Base-by-base conservation (phyloP, 64 coral and sea anemone genomes). In the Anthopleura sola region DNA sequence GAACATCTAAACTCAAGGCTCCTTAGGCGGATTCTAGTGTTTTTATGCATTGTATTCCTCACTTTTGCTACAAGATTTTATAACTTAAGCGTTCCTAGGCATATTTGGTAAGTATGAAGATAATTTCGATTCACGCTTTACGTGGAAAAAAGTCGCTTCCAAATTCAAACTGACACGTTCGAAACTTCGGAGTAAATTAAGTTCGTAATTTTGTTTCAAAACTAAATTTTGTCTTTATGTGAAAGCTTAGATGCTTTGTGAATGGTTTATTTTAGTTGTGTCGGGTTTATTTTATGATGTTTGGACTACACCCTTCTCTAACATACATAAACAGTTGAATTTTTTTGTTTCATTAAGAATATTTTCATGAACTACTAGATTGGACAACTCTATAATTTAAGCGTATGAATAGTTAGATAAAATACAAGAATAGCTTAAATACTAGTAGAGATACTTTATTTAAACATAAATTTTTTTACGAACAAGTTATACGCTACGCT, bases 31-130 rank as follows among this genome's bases (percentile, higher is more conserved):
- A 32, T 91, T 29, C 37, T 55, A 37, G 40, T 78, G 60, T 49
- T 85, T 40, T 33, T 49, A 31, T n/a, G 19, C 21, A 58, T 87
- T 54, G 58, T 94, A 16, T n/a, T 39, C 16, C 39, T 94, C 47
- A 85, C 84, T 0, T 90, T 94, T 74, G 82, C 83, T 60, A 94
- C 92, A 29, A 94, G 92, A 89, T 78, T 90, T 39, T 86, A 82
- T 60, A 86, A 82, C 28, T 13, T 90, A 36, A 71, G 62, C 24
- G 24, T 81, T 14, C 92, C 92, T 18, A 44, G 26, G 32, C 92
- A 87, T 69, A 90, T 94, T 33, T 94, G 92, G 92, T 94, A 46
- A 87, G 92, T 90, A 68, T 1, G 13, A 71, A 28, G 16, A 32
- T 36, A 3, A 2, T 34, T 62, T 62, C 58, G 58, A 62, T 28